Evolutionary conservation across 2,888 invertebrate genomes (phyloP), one percentile per base, ranked within the genome.

Genomic region (Morpho deidamia): DNA sequence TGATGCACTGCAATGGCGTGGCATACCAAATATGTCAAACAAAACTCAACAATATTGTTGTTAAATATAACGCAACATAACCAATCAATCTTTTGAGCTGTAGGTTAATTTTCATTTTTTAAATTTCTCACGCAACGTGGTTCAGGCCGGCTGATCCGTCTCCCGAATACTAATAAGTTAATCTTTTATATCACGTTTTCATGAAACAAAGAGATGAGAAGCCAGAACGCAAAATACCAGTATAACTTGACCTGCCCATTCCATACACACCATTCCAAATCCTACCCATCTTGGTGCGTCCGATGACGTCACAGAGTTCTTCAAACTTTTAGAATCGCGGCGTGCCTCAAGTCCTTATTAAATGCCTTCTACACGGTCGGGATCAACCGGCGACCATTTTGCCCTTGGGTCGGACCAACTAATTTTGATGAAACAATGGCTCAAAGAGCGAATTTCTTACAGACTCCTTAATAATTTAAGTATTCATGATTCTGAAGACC

Each of bases 151-250:
- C 71, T 70, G 71, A 78, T 64, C 47, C 75, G 76, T 74, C 65
- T 64, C 70, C 70, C 69, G 88, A 86, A 89, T 89, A 88, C 86
- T 88, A 89, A 89, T 86, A 83, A 84, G 83, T 82, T 87, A 84
- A 88, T 86, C 87, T 88, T 86, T 87, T 86, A 85, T 83, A 87
- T 86, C 83, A 79, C 81, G 79, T 83, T 83, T 80, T 83, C 78
- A 78, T 83, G 80, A 86, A 87, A 88, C 88, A 87, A 87, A 86
- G 82, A 83, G 80, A 83, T 81, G 80, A 77, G 77, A 5, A 74
- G 74, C 81, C 78, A 80, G 81, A 78, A 81, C 74, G 72, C 23
- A 5, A 5, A 23, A 23, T n/a, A n/a, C 23, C 23, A 23, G 23
- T 23, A 46, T 65, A 71, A 62, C 64, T 60, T 67, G 85, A 76